phyloP scores from a whole-genome alignment of 1,140 invertebrate genomes.

The Metopolophium dirhodum region DNA sequence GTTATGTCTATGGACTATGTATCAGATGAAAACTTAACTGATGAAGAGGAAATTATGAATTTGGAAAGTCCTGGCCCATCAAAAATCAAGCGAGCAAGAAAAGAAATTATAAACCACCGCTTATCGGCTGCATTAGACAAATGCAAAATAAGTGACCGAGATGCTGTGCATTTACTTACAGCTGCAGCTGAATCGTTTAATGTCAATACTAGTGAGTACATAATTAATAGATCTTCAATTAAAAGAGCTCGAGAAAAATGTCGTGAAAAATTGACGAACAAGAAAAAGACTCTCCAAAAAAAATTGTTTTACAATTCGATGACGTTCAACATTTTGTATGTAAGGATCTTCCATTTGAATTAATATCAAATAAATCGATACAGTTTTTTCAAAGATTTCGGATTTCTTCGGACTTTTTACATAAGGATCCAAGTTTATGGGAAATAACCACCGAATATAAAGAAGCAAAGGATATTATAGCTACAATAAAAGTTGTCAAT shows the following conservation, averaged over 20 bases:
- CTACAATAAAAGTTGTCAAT: neutral
- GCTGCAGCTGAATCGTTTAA: conserved; percentile 34
- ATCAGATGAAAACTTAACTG: neutral
- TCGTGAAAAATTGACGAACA: neutral
- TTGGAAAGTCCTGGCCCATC: neutral
- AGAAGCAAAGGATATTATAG: neutral
- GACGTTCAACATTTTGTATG: neutral
- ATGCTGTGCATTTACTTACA: conserved; percentile 16
- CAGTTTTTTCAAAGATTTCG: neutral
- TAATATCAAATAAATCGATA: conserved; percentile 17
- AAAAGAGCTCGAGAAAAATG: neutral
- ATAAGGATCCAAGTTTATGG: neutral
- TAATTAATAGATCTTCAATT: conserved; percentile 22
- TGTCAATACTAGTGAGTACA: neutral
- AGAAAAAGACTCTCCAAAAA: neutral
- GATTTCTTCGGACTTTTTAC: neutral
- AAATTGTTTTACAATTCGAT: neutral
- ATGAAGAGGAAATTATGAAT: neutral
- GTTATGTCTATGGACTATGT: neutral
- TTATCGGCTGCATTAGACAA: neutral
- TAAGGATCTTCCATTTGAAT: conserved; percentile 19
- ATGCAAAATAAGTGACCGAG: conserved; percentile 31
- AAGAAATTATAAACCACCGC: neutral
- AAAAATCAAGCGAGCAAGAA: neutral
- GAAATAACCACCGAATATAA: neutral